Evolutionary conservation across 2,888 invertebrate genomes (phyloP), one percentile per base, ranked within the genome.

Genomic region (Urechis unicinctus): DNA sequence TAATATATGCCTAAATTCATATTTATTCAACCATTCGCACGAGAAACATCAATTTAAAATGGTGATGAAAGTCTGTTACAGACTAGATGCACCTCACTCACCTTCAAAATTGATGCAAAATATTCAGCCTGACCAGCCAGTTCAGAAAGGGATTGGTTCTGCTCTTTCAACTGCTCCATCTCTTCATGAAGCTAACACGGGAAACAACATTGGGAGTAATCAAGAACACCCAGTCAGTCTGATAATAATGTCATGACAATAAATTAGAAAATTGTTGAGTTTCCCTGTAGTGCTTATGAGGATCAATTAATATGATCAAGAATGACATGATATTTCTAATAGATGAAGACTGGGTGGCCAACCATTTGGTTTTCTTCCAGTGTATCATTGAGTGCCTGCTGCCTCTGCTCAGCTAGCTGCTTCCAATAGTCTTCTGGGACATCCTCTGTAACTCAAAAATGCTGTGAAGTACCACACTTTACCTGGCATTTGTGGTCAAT

Each of bases 361-460:
- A 72, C 72, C 61, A 57, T 53, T 66, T 69, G 68, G 62, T 73
- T 73, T 59, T 73, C 73, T 41, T 65, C 59, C 9, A 73, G 60
- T 9, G 70, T 68, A 45, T 71, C 71, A 50, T 68, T 66, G 24
- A 73, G 57, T 4, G 73, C 70, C 28, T 62, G 52, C 50, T 71
- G 55, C 55, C 72, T 61, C 52, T 69, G 64, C 53, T 73, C 73
- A 28, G 73, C 73, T 30, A 73, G 50, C 43, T 66, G 65, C 50
- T 66, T 63, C 73, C 73, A 73, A 50, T 72, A 73, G 4, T 53
- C 50, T 29, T 68, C 68, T 6, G 73, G 67, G 3, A 68, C 62
- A 28, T 66, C 61, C 26, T 70, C 72, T 71, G 60, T 13, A 61
- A 46, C 9, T 28, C 21, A 26, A 3, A 28, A n/a, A n/a, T n/a